Evolutionary conservation across 2,113 vertebrate genomes (phyloP), one percentile per base, ranked within the genome.

Genomic region (Atlantisia rogersi): DNA sequence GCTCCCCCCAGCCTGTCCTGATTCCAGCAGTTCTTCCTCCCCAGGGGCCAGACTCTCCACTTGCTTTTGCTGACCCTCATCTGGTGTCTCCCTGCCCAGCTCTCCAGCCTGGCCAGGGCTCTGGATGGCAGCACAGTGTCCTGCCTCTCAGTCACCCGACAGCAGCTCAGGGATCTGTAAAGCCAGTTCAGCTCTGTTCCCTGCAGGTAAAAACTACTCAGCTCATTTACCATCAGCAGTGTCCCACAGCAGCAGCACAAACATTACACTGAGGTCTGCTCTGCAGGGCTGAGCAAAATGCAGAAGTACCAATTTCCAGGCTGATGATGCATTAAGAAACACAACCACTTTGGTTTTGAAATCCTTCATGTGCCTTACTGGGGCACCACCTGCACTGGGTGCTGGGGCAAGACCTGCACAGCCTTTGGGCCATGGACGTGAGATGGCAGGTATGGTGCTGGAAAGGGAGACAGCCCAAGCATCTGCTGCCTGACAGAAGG

Each of bases 361-460:
- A 90, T 50, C 26, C 35, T 29, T 29, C 12, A 64, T 31, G 29
- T 29, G 21, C 40, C n/a, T 64, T 37, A 14, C 10, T 17, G 24
- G 24, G 44, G 73, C 48, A 69, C 19, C 63, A 82, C 22, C 29
- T 65, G 55, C 58, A 40, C 11, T 6, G 42, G 42, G 42, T 17
- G 40, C 59, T 53, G 37, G 37, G 42, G 42, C 42, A 44, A 83
- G 29, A 65, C 32, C 58, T 29, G 40, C 31, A 15, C 15, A 60
- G 58, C 50, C 3, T 12, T 18, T 14, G 39, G 55, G 35, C 44
- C 31, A 13, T 0, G 0, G 46, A 9, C 18, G 28, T 37, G 15
- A 12, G 11, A 2, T 24, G n/a, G 53, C n/a, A 53, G 29, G 39
- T 31, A 42, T 2, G 0, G 6, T 5, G 40, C 70, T 39, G 15